Conservation (phyloP, 1,140 invertebrate genomes). For the Nymphalis io region DNA sequence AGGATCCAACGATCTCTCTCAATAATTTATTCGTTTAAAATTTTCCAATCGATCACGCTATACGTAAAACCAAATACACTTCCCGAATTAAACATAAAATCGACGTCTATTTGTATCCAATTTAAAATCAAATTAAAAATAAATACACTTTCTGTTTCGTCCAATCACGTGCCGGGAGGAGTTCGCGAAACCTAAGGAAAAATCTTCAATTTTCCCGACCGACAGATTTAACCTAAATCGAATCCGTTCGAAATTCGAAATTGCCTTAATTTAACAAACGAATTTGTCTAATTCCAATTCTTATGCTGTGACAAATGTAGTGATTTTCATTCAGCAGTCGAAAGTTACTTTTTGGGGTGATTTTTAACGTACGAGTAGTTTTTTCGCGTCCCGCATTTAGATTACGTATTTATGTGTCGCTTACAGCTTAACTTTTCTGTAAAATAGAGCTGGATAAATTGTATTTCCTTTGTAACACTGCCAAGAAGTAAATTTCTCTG, state of each 20-base stretch:
- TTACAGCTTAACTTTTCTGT: slow-evolving; percentile 36
- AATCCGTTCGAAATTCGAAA: slow-evolving; percentile 59
- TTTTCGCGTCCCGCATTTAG: slow-evolving; percentile 23
- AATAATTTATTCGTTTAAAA: not conserved
- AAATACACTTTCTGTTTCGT: slow-evolving; percentile 65
- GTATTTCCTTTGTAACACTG: slow-evolving; percentile 31
- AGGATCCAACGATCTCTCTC: no score
- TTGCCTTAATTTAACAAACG: slow-evolving; percentile 74
- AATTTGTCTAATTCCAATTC: slow-evolving; percentile 78
- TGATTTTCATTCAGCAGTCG: slow-evolving; percentile 64
- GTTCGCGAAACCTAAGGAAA: slow-evolving; percentile 48
- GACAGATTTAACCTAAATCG: slow-evolving; percentile 72
- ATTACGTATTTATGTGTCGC: slow-evolving; percentile 41
- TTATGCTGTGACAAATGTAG: slow-evolving; percentile 74
- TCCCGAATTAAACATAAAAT: slow-evolving; percentile 34
- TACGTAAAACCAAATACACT: not conserved
- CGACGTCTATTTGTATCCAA: slow-evolving; percentile 66
- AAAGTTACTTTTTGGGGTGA: slow-evolving; percentile 5
- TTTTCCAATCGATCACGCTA: slow-evolving; percentile 5
- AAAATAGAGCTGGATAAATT: slow-evolving; percentile 36
- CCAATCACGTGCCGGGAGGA: slow-evolving; percentile 61
- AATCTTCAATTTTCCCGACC: slow-evolving; percentile 58
- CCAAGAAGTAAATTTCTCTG: slow-evolving; percentile 32
- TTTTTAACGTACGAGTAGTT: slow-evolving; percentile 7
- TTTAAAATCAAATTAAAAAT: slow-evolving; percentile 75